Conservation (phyloP, 2,888 invertebrate species). For the Fragum sueziense region DNA sequence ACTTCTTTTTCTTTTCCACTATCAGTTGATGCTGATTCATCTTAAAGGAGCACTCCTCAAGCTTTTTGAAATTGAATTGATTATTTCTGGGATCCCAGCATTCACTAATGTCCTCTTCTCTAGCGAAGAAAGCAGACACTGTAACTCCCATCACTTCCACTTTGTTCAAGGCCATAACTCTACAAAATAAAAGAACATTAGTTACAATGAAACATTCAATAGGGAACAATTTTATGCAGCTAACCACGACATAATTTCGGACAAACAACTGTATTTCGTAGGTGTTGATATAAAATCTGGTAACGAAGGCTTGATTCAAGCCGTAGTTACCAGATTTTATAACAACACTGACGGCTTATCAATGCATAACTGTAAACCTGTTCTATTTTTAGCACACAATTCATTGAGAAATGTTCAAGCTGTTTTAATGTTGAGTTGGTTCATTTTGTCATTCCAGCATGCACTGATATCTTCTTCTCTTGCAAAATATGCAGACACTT, state of each 20-base stretch:
- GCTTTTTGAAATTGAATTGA: background rate
- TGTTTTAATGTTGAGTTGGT: background rate
- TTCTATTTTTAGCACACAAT: too few relatives aligned
- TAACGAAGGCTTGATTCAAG: too few relatives aligned
- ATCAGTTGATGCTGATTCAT: background rate
- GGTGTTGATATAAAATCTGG: too few relatives aligned
- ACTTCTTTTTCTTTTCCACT: conserved; percentile 11
- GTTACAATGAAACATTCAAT: too few relatives aligned
- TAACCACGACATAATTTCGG: too few relatives aligned
- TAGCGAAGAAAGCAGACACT: conserved; percentile 31
- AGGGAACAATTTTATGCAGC: too few relatives aligned
- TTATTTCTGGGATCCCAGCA: conserved; percentile 7
- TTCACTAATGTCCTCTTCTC: conserved; percentile 48
- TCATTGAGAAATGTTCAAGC: background rate
- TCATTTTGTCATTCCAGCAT: background rate
- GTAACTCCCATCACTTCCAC: background rate
- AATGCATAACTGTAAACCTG: too few relatives aligned
- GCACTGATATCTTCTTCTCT: conserved; percentile 46
- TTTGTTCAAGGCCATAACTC: conserved; percentile 39
- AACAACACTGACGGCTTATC: too few relatives aligned
- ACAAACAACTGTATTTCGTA: too few relatives aligned
- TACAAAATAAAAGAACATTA: too few relatives aligned
- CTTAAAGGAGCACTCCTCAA: background rate
- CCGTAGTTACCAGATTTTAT: too few relatives aligned
- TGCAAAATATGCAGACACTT: conserved; percentile 31